phyloP scores from a whole-genome alignment of 2,888 invertebrate species.

The Crossocerus cetratus region DNA sequence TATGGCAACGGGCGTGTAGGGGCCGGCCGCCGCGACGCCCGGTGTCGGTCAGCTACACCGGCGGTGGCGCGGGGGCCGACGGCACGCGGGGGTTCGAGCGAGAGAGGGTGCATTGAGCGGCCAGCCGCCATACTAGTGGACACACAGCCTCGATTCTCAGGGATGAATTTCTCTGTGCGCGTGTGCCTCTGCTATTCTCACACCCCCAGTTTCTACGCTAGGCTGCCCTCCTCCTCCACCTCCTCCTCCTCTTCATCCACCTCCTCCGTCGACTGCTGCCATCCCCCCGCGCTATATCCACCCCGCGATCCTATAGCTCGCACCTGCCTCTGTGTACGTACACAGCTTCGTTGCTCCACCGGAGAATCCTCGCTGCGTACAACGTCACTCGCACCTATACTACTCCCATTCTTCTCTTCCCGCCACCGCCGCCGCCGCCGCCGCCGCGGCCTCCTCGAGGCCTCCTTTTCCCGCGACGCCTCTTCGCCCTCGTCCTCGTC shows the following conservation, averaged over 20 bases:
- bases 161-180: constrained; percentile 71
- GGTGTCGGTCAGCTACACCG: constrained; percentile 73
- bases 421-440: constrained; percentile 6
- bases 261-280: constrained; percentile 3
- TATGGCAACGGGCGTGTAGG: constrained; percentile 74
- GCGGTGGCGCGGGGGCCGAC: too few species aligned
- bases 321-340: constrained; percentile 38
- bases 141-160: constrained; percentile 71
- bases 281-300: constrained; percentile 17
- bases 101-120: constrained; percentile 70
- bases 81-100: constrained; percentile 36
- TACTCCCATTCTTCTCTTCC: constrained; percentile 35
- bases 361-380: constrained; percentile 19
- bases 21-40: constrained; percentile 74
- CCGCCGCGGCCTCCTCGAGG: not conserved
- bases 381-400: constrained; percentile 9
- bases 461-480: constrained; percentile 17
- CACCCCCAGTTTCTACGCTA: constrained; percentile 46
- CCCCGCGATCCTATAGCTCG: constrained; percentile 3
- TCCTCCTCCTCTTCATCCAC: constrained; percentile 7
- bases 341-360: constrained; percentile 5
- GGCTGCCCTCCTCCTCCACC: constrained; percentile 41
- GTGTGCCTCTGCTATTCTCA: constrained; percentile 63
- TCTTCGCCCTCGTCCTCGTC: constrained; percentile 31
- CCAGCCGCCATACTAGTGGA: constrained; percentile 75